Conservation (phyloP, 2,797 vertebrate genomes). For the Rousettus madagascariensis region DNA sequence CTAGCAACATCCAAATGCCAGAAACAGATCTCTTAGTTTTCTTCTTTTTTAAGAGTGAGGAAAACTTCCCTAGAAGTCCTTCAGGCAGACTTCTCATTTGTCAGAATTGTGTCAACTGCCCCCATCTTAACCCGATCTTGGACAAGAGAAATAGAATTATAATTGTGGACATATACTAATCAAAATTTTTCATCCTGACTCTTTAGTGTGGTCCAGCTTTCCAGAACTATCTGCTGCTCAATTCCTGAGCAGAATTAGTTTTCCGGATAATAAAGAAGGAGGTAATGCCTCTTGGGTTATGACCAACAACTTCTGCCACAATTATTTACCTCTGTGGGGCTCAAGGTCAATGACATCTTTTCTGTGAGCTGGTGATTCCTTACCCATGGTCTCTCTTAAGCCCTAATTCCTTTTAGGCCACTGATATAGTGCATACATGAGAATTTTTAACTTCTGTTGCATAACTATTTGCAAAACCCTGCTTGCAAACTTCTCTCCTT, state of each 20-base stretch:
- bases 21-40: background rate
- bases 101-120: background rate
- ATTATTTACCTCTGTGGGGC: background rate
- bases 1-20: background rate
- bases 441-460: background rate
- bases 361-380: background rate
- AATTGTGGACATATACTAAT: background rate
- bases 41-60: background rate
- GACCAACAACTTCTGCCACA: background rate
- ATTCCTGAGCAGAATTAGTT: background rate
- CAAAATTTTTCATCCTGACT: background rate
- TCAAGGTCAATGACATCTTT: background rate
- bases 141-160: background rate
- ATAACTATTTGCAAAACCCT: background rate
- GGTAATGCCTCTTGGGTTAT: background rate
- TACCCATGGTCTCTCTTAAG: background rate
- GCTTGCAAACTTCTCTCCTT: background rate
- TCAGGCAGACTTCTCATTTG: background rate
- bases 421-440: background rate
- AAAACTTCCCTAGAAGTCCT: background rate
- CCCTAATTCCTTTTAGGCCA: background rate
- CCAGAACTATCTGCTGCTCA: background rate
- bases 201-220: background rate
- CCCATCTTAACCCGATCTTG: background rate
- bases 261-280: background rate